Percentiles rank a stretch among this genome's conserved stretches.
Evolutionary conservation across 2,888 invertebrate species (phyloP).

Genomic region (Drosophila leonis): DNA sequence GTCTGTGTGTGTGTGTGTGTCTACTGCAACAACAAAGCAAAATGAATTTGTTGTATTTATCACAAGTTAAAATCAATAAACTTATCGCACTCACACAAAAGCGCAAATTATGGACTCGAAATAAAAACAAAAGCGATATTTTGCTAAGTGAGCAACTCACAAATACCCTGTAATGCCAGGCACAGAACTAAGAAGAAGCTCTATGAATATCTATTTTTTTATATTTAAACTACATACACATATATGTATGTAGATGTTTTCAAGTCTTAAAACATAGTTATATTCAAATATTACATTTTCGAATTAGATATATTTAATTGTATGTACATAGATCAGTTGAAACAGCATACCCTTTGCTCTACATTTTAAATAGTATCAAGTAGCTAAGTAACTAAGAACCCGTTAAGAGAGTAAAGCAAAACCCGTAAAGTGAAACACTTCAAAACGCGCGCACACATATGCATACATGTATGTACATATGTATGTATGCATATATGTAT

Average conservation of each 20-base stretch:
- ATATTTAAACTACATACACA: too few species aligned
- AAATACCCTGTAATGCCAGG: not conserved
- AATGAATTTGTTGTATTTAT: slow-evolving; percentile 62
- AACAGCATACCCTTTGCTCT: not conserved
- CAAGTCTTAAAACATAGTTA: too few species aligned
- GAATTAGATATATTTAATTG: too few species aligned
- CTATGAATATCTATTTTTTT: too few species aligned
- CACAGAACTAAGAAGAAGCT: not conserved
- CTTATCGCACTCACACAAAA: slow-evolving; percentile 64
- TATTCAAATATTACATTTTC: too few species aligned
- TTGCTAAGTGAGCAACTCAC: not conserved
- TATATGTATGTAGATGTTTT: too few species aligned
- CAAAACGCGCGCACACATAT: slow-evolving; percentile 14
- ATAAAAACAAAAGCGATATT: slow-evolving; percentile 12
- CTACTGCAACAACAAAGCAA: slow-evolving; percentile 25
- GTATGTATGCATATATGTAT: not conserved
- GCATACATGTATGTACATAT: not conserved
- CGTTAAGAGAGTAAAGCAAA: slow-evolving; percentile 32
- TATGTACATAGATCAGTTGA: too few species aligned
- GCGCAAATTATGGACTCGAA: slow-evolving; percentile 36
- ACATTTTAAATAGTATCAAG: slow-evolving; percentile 3
- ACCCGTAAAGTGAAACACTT: slow-evolving; percentile 27
- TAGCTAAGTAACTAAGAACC: slow-evolving; percentile 33
- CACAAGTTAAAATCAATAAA: slow-evolving; percentile 81
- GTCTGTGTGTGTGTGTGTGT: slow-evolving; percentile 11